Conservation (phyloP, 2,113 vertebrate genomes). For the Pipa parva region DNA sequence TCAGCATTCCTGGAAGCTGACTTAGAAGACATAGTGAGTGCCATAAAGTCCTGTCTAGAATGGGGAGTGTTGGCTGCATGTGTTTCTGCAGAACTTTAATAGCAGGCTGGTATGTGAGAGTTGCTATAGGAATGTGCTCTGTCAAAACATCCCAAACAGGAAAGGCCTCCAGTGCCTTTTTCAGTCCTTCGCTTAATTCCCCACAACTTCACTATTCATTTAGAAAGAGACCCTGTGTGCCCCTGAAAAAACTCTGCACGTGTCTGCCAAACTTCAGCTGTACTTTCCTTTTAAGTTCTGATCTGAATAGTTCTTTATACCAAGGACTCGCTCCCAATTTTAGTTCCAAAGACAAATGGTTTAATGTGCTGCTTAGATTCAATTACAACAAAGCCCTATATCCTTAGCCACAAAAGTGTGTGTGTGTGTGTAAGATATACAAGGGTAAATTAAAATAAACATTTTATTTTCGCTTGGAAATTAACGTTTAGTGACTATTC, state of each 20-base stretch:
- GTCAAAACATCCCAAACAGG: conserved; percentile 33
- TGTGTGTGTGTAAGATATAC: too few species aligned
- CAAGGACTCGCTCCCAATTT: not conserved
- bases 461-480: too few species aligned
- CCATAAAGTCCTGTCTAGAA: too few species aligned
- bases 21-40: too few species aligned
- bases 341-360: not conserved
- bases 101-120: conserved; percentile 8
- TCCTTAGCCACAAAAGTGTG: too few species aligned
- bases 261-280: not conserved
- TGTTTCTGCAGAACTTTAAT: not conserved
- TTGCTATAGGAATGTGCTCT: conserved; percentile 12
- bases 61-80: too few species aligned
- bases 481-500: too few species aligned
- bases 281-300: not conserved
- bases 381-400: too few species aligned
- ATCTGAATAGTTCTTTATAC: not conserved
- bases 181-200: conserved; percentile 9
- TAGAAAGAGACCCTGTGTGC: not conserved
- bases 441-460: too few species aligned
- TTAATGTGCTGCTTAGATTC: too few species aligned
- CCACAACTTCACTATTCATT: not conserved
- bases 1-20: too few species aligned
- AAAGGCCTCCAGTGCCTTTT: conserved; percentile 33
- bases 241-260: conserved; percentile 11